These are phyloP conservation scores for Tenebrosternarchus preto DNA, from an alignment of 2,113 vertebrate species.

Conservation along the genomic window DNA sequence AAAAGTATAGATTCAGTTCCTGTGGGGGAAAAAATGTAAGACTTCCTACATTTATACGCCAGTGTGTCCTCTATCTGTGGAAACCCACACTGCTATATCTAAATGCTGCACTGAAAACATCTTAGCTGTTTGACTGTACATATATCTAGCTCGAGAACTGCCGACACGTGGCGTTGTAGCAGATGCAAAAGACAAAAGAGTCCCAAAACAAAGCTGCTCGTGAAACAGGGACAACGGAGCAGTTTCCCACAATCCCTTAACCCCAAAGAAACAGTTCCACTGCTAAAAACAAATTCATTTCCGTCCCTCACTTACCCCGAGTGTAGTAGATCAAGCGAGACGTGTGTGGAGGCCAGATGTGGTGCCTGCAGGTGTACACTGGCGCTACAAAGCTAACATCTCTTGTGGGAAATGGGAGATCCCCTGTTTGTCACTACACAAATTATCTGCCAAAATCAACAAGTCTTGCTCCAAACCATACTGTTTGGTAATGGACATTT, in stretches of 20 bases:
- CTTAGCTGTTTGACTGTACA: constrained; percentile 36
- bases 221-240: too few species aligned
- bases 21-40: constrained; percentile 47
- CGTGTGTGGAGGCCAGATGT: not conserved
- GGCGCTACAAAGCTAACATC: constrained; percentile 14
- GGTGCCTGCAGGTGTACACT: constrained; percentile 8
- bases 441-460: constrained; percentile 1
- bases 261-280: not conserved
- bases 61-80: constrained; percentile 26
- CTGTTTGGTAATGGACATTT: constrained; percentile 17
- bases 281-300: not conserved
- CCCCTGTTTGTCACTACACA: not conserved
- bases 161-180: too few species aligned
- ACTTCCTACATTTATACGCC: constrained; percentile 40
- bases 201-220: not conserved
- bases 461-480: not conserved
- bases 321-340: constrained; percentile 6
- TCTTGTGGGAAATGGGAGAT: not conserved
- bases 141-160: too few species aligned
- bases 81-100: constrained; percentile 45
- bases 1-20: constrained; percentile 41
- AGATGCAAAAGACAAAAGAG: too few species aligned
- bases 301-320: not conserved
- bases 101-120: constrained; percentile 33
- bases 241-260: not conserved